A percentile compares a stretch with the other conserved stretches of the same genome.
These are phyloP conservation scores for Athene noctua DNA, from an alignment of 2,113 vertebrate genomes.

Conservation along the genomic window DNA sequence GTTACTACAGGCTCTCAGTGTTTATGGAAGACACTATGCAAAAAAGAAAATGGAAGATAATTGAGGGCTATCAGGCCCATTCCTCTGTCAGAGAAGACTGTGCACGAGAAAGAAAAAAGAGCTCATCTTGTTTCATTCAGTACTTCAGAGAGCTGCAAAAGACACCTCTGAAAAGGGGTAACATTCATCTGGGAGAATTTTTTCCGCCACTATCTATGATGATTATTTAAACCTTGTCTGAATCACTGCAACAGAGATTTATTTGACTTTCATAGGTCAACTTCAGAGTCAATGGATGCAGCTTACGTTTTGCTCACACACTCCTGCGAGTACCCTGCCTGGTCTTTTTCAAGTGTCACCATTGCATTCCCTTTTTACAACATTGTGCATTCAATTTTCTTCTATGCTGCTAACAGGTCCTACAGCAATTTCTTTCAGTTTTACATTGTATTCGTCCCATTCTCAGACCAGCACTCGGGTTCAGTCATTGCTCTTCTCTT, in stretches of 20 bases:
- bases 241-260: background rate
- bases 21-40: background rate
- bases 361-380: conserved; percentile 32
- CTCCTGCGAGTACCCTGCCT: background rate
- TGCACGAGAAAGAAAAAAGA: background rate
- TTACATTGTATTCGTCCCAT: conserved; percentile 12
- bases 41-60: background rate
- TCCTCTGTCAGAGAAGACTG: background rate
- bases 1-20: background rate
- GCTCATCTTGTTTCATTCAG: background rate
- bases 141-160: conserved; percentile 43
- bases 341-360: conserved; percentile 53
- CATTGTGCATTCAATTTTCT: conserved; percentile 36
- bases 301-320: conserved; percentile 36
- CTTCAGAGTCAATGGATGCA: conserved; percentile 48
- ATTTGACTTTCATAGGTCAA: conserved; percentile 48
- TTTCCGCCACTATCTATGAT: background rate
- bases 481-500: conserved; percentile 44
- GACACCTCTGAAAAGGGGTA: conserved; percentile 6
- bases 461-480: conserved; percentile 29
- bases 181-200: background rate
- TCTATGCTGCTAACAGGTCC: conserved; percentile 21
- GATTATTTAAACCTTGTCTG: conserved; percentile 44
- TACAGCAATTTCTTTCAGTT: conserved; percentile 41
- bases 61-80: background rate